Base-by-base conservation (phyloP, 2,888 invertebrate species). In the Eristalis tenax region DNA sequence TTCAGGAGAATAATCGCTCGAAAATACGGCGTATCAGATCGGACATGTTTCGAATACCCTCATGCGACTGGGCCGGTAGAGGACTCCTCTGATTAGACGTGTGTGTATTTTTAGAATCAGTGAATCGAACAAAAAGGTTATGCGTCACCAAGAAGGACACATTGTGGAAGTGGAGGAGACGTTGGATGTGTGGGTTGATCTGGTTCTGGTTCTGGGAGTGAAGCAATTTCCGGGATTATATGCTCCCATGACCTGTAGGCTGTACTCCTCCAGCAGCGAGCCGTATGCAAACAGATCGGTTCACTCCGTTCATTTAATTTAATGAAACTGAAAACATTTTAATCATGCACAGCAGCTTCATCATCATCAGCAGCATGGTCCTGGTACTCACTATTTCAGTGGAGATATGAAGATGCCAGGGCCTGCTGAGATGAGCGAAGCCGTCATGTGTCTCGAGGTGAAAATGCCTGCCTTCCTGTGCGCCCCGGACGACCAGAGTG, bases 311-410 rank as follows among this genome's bases (percentile, higher is more conserved):
- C 89, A 89, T 89, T 89, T 89, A 89, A 89, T 89, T 89, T 89
- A 89, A 89, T 89, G 89, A 89, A 89, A 84, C 89, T 81, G 84
- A 89, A 89, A 89, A 89, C 89, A 89, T 89, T 89, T 89, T 89
- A 89, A 89, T 89, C 89, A 89, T 89, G 88, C 86, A 81, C 80
- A 75, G 81, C 79, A 81, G 84, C 77, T 84, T 76, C 81, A 88
- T 88, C 84, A 84, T 84, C 88, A 88, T 87, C 87, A 87, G 70
- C 76, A 71, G 71, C 56, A 32, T 43, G 28, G 76, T 63, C 35
- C 71, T 70, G 50, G 50, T 50, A n/a, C 50, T 50, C 50, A 50
- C 50, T 50, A 50, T 50, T 50, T 18, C 50, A 50, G 57, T 59
- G 70, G 57, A 43, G 38, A 83, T 83, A 87, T 87, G 64, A 83